Conservation (phyloP, 2,797 vertebrate genomes). For the Mareca strepera region DNA sequence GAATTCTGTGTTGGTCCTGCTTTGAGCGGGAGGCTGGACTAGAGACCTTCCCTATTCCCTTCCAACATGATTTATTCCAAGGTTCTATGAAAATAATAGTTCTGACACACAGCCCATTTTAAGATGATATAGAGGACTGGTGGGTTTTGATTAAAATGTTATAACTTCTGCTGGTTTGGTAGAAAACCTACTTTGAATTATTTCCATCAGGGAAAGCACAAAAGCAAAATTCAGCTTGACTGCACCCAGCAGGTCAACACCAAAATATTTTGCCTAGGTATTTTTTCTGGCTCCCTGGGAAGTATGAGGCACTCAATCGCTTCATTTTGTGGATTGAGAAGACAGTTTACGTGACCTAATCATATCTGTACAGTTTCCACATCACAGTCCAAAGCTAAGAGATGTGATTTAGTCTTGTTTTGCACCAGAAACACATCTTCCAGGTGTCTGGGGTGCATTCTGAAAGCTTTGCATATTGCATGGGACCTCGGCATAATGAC, state of each 20-base stretch:
- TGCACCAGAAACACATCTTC: background rate
- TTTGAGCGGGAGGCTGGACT: background rate
- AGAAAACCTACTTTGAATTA: background rate
- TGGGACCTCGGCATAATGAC: background rate
- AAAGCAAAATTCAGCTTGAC: background rate
- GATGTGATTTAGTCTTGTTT: background rate
- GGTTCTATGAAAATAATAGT: background rate
- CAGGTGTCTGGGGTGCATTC: background rate
- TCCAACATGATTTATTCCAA: background rate
- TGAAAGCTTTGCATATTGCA: background rate
- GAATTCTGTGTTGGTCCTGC: background rate
- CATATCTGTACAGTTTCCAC: background rate
- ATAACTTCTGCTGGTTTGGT: background rate
- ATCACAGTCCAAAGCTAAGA: background rate
- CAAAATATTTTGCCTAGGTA: background rate
- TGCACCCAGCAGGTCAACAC: background rate
- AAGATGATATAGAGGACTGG: background rate
- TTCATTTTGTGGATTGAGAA: conserved; percentile 12
- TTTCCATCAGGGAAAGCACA: background rate
- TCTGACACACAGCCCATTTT: background rate
- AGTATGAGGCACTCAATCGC: background rate
- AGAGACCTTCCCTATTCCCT: background rate
- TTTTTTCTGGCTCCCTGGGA: background rate
- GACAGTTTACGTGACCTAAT: background rate
- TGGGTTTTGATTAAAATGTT: background rate